phyloP scores from a whole-genome alignment of 2,113 vertebrate genomes.

The Podarcis muralis region DNA sequence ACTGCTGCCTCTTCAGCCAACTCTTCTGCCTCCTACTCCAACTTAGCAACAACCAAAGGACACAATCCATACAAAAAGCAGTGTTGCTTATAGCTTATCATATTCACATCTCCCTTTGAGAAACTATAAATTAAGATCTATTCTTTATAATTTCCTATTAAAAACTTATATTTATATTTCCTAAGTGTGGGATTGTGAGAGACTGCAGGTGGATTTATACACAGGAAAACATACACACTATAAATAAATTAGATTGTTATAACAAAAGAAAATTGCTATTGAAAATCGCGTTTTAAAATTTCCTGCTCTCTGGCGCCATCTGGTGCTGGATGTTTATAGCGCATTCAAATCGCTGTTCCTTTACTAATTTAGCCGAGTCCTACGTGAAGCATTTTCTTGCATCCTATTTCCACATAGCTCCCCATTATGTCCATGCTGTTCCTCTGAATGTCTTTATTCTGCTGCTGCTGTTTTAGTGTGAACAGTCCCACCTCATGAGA shows the following conservation, averaged over 20 bases:
- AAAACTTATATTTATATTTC: background rate
- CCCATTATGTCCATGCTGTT: background rate
- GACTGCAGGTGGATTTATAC: too few relatives aligned
- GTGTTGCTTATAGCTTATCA: background rate
- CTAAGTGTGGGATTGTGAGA: background rate
- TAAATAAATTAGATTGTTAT: too few relatives aligned
- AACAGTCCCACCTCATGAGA: constrained; percentile 86
- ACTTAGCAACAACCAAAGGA: background rate
- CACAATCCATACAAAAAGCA: background rate
- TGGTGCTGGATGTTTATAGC: too few relatives aligned
- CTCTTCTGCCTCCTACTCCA: too few relatives aligned
- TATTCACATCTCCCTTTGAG: background rate
- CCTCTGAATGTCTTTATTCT: constrained; percentile 20
- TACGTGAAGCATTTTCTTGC: background rate
- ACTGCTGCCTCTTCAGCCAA: too few relatives aligned
- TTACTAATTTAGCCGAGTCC: too few relatives aligned
- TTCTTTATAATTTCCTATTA: constrained; percentile 4
- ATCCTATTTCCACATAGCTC: accelerated
- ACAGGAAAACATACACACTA: too few relatives aligned
- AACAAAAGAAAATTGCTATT: too few relatives aligned
- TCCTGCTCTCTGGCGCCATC: too few relatives aligned
- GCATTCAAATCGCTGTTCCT: too few relatives aligned
- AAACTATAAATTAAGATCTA: background rate
- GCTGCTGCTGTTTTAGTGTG: constrained; percentile 74
- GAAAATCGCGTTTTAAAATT: too few relatives aligned